phyloP scores from a whole-genome alignment of 1,140 invertebrate species.

The Pseudoatta argentina region DNA sequence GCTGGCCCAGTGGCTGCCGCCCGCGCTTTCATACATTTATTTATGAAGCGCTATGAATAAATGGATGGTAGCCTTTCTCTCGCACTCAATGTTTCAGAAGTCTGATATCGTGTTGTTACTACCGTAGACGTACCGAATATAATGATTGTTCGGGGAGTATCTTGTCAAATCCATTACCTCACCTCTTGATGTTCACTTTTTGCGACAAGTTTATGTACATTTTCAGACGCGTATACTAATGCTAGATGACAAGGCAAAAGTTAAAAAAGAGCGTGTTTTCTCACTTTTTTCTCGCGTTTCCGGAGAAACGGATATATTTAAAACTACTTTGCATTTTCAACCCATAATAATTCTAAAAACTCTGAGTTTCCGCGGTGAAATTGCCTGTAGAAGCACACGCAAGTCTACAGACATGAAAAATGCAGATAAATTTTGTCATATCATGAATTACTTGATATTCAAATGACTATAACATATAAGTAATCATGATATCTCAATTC shows the following conservation, averaged over 20 bases:
- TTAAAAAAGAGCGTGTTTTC: conserved; percentile 11
- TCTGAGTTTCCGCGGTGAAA: neutral
- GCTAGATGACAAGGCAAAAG: neutral
- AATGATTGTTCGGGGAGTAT: conserved; percentile 79
- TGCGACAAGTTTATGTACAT: conserved; percentile 20
- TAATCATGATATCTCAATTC: neutral
- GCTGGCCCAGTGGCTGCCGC: conserved; percentile 72
- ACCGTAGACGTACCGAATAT: conserved; percentile 78
- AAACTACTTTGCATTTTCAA: conserved; percentile 1
- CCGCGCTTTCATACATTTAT: conserved; percentile 85
- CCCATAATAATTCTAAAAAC: conserved; percentile 17
- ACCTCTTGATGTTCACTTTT: conserved; percentile 51
- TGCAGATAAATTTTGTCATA: neutral
- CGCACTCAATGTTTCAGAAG: conserved; percentile 76
- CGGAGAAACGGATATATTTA: neutral
- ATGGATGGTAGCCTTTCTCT: conserved; percentile 83
- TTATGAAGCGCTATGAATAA: conserved; percentile 86
- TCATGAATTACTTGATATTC: neutral
- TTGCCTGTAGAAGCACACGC: neutral
- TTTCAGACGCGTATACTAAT: conserved; percentile 46
- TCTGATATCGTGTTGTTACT: conserved; percentile 81
- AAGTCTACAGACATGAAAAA: neutral
- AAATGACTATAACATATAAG: neutral
- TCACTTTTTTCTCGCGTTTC: neutral
- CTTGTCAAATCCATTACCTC: conserved; percentile 78